Evolutionary conservation across 2,113 vertebrate genomes (phyloP).

Genomic region (Hyla sarda): DNA sequence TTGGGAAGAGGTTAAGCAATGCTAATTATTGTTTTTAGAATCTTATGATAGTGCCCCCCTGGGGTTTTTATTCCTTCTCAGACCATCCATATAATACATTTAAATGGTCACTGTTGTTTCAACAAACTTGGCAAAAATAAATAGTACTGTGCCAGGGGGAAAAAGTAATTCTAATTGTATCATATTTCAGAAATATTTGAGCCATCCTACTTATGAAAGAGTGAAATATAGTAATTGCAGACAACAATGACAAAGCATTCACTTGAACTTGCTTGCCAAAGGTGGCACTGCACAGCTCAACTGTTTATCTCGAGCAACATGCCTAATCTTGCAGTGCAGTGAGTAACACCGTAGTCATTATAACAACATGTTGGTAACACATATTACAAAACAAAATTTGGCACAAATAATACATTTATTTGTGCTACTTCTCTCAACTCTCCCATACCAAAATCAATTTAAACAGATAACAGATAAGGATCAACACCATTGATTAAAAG

Average conservation of each 20-base stretch:
- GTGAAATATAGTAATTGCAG: not conserved
- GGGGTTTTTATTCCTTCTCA: too few species aligned
- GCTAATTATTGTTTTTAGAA: too few species aligned
- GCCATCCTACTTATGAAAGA: not conserved
- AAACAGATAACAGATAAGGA: not conserved
- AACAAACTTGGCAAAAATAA: too few species aligned
- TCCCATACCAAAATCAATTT: not conserved
- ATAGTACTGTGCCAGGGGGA: too few species aligned
- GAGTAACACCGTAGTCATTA: not conserved
- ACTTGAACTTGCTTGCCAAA: not conserved
- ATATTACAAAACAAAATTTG: not conserved
- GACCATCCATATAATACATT: too few species aligned
- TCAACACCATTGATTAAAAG: not conserved
- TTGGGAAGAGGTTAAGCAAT: too few species aligned
- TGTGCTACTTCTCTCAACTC: not conserved
- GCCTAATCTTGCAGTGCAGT: constrained; percentile 9
- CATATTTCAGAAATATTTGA: too few species aligned
- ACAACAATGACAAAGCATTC: not conserved
- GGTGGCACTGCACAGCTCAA: not conserved
- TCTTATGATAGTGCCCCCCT: too few species aligned
- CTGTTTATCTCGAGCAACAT: not conserved
- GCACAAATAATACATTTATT: not conserved
- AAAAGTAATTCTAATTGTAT: too few species aligned
- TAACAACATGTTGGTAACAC: not conserved
- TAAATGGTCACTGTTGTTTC: too few species aligned